Conservation (phyloP, 2,888 invertebrate genomes). For the Xanthostigma xanthostigma region DNA sequence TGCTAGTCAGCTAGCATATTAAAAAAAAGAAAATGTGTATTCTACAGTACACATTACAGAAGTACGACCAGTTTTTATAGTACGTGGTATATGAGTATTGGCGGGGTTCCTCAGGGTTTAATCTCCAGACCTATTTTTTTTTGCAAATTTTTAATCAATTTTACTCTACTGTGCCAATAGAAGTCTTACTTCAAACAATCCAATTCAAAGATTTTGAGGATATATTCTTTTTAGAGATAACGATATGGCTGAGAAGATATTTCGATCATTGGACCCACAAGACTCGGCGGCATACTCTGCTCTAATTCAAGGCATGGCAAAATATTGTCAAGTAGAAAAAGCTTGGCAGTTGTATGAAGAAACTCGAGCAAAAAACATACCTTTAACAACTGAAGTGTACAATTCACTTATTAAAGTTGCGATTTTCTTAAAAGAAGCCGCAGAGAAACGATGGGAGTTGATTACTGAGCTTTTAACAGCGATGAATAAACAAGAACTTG, state of each 20-base stretch:
- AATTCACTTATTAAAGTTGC: slow-evolving; percentile 50
- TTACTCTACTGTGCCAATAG: no score
- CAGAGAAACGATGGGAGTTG: slow-evolving; percentile 45
- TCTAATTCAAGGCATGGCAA: slow-evolving; percentile 70
- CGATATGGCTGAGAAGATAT: slow-evolving; percentile 60
- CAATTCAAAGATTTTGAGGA: neutral
- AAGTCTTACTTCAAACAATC: no score
- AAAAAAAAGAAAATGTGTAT: no score
- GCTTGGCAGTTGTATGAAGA: slow-evolving; percentile 50
- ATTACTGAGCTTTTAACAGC: slow-evolving; percentile 42
- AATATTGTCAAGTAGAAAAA: slow-evolving; percentile 51
- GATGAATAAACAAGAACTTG: slow-evolving; percentile 43
- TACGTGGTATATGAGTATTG: no score
- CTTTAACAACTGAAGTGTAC: slow-evolving; percentile 48
- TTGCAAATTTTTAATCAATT: no score
- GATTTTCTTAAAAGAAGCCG: slow-evolving; percentile 48
- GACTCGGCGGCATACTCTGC: slow-evolving; percentile 56
- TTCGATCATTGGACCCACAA: slow-evolving; percentile 51
- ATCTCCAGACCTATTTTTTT: no score
- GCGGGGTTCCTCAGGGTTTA: no score
- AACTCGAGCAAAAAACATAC: slow-evolving; percentile 45
- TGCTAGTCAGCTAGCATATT: no score
- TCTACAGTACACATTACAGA: no score
- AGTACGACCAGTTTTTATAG: no score
- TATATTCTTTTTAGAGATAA: slow-evolving; percentile 36